Evolutionary conservation across 2,888 invertebrate genomes (phyloP), one percentile per base, ranked within the genome.

Genomic region (Spisula subtruncata): DNA sequence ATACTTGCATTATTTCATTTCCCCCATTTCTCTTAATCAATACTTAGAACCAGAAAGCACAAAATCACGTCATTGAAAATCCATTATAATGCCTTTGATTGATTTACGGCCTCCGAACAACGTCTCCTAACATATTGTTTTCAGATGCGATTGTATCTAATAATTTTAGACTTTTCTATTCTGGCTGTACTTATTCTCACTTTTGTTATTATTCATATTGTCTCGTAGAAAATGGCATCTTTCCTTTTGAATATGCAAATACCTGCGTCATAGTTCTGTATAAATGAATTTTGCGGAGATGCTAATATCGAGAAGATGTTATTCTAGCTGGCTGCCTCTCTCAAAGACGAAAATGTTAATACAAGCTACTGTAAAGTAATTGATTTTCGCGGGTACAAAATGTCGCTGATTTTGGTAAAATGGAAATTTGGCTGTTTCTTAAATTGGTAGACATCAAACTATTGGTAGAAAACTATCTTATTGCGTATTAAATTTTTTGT

Each of bases 1-100:
- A 66, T 6, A 66, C 60, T 10, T 25, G 25, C 60, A 25, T 25
- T 25, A n/a, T 25, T 66, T 25, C 25, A 51, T 51, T 51, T 25
- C 25, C 60, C 60, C 18, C 56, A n/a, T n/a, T n/a, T 25, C 60
- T 66, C 60, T 25, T 6, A 66, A 66, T 66, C 60, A 66, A 66
- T 66, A 25, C 8, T 20, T 8, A 6, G 60, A 12, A 66, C 25
- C 2, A 66, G 60, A 66, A 66, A 66, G 25, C 60, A n/a, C 25
- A 66, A 66, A 25, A n/a, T 66, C 25, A 25, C 60, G 60, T 66
- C 60, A 66, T 66, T 75, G 32, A 4, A 75, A 75, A 75, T 32
- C 18, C 75, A 32, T 75, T 75, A 75, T 75, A 41, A 32, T 75
- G 29, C 18, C 12, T 75, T 35, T 25, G 32, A 75, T 35, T 75